Evolutionary conservation across 2,888 invertebrate species (phyloP).

Genomic region (Bombylius major): DNA sequence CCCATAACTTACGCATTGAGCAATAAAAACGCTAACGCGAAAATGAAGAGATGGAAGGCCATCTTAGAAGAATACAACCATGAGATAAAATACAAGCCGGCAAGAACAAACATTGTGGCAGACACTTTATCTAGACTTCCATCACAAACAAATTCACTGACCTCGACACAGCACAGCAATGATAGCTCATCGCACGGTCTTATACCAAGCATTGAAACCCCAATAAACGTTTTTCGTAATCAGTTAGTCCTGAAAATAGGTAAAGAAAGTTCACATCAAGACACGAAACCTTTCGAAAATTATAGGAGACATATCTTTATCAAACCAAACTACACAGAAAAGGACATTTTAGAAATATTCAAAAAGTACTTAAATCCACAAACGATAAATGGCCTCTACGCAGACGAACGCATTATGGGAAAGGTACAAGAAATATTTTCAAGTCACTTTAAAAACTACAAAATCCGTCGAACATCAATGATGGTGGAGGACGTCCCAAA

Average conservation of each 20-base stretch:
- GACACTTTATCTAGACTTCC: slow-evolving; percentile 1
- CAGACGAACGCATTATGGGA: not conserved
- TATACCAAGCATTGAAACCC: slow-evolving; percentile 6
- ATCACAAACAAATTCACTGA: slow-evolving; percentile 3
- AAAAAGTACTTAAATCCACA: not conserved
- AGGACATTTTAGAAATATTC: not conserved
- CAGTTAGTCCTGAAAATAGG: slow-evolving; percentile 5
- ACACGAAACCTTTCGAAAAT: not conserved
- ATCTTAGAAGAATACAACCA: not conserved
- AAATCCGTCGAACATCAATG: not conserved
- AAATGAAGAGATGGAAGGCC: slow-evolving; percentile 10
- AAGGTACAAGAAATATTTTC: not conserved
- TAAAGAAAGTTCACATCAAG: not conserved
- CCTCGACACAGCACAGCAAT: slow-evolving; percentile 5
- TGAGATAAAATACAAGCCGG: too few relatives aligned
- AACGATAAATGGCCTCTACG: not conserved
- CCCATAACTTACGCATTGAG: slow-evolving; percentile 9
- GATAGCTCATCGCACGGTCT: slow-evolving; percentile 6
- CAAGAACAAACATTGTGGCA: too few relatives aligned
- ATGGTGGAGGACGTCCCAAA: not conserved
- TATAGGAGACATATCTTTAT: not conserved
- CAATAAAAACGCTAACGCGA: slow-evolving; percentile 9
- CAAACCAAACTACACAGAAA: not conserved
- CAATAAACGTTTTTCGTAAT: slow-evolving; percentile 14
- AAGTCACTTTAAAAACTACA: not conserved